A percentile compares a stretch with the other conserved stretches of the same genome.
phyloP scores from a whole-genome alignment of 1,140 invertebrate genomes.

The Zophobas morio region DNA sequence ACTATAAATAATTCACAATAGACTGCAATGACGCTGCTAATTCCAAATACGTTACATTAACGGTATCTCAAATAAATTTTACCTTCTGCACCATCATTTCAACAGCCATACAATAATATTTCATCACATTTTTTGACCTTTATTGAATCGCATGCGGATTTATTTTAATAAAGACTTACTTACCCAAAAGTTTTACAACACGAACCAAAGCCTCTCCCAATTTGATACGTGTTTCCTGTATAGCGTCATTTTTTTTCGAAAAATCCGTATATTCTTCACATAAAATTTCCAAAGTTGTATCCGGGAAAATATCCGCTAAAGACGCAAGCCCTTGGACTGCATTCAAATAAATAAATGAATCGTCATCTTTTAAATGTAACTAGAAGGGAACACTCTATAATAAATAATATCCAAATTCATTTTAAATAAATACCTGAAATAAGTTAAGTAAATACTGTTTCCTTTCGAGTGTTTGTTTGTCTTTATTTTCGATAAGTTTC shows the following conservation, averaged over 20 bases:
- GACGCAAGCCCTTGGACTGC: slow-evolving; percentile 83
- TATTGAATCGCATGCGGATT: neutral
- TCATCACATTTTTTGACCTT: slow-evolving; percentile 8
- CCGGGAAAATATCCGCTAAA: slow-evolving; percentile 76
- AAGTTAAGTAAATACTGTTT: slow-evolving; percentile 79
- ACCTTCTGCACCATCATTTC: slow-evolving; percentile 1
- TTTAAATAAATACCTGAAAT: slow-evolving; percentile 72
- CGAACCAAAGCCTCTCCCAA: slow-evolving; percentile 87
- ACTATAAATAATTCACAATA: neutral
- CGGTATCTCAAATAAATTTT: slow-evolving; percentile 7
- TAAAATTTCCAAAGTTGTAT: slow-evolving; percentile 78
- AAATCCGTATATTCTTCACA: slow-evolving; percentile 67
- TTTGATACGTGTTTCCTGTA: slow-evolving; percentile 80
- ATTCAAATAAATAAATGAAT: slow-evolving; percentile 88
- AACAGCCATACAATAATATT: neutral
- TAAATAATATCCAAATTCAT: slow-evolving; percentile 2
- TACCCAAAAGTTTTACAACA: slow-evolving; percentile 80
- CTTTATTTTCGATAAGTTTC: slow-evolving; percentile 78
- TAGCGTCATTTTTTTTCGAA: slow-evolving; percentile 64
- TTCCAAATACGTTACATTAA: slow-evolving; percentile 7
- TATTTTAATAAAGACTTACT: slow-evolving; percentile 51
- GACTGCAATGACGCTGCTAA: neutral
- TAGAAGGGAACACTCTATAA: slow-evolving; percentile 59
- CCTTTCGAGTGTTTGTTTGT: slow-evolving; percentile 76
- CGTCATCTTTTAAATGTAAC: slow-evolving; percentile 83